Evolutionary conservation across 2,888 invertebrate species (phyloP), one percentile per base, ranked within the genome.

Genomic region (Meandrusa payeni): DNA sequence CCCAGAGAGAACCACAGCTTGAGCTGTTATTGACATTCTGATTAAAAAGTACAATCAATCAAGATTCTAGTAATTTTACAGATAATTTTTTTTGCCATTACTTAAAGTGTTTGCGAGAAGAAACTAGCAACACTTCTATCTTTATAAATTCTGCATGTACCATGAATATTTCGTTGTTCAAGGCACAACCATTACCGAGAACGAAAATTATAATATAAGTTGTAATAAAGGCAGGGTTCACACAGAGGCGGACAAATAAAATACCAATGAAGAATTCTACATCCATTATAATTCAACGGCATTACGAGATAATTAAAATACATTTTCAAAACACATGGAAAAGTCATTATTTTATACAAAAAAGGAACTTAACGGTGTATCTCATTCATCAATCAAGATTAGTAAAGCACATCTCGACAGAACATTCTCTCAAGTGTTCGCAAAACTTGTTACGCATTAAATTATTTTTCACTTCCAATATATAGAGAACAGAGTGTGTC

Each of bases 231-330:
- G 29, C 19, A 20, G 17, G 27, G 19, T 24, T 31, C 29, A n/a
- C n/a, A n/a, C n/a, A n/a, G n/a, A n/a, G n/a, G 47, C 22, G 41
- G 17, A 10, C 15, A 69, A 80, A 80, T 76, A 63, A 82, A 81
- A 85, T 54, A 60, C 61, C 53, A 66, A 54, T 58, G 32, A 64
- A 70, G 69, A 78, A 81, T 79, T 83, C 86, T 86, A 86, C 85
- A 76, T 85, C 82, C 83, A 81, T 79, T 86, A 86, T 85, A 86
- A 82, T 85, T 83, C 69, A 81, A 76, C 65, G 71, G 76, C 80
- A 73, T 78, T 72, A 82, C 69, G 73, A 66, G 79, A 81, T 78
- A 75, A 70, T 80, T 73, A 78, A 80, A 81, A 79, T 72, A 74
- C 76, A 72, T 68, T 80, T 20, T 41, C 15, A 9, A 17, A 26